phyloP scores from a whole-genome alignment of 2,888 invertebrate species.

The Corythucha ciliata region DNA sequence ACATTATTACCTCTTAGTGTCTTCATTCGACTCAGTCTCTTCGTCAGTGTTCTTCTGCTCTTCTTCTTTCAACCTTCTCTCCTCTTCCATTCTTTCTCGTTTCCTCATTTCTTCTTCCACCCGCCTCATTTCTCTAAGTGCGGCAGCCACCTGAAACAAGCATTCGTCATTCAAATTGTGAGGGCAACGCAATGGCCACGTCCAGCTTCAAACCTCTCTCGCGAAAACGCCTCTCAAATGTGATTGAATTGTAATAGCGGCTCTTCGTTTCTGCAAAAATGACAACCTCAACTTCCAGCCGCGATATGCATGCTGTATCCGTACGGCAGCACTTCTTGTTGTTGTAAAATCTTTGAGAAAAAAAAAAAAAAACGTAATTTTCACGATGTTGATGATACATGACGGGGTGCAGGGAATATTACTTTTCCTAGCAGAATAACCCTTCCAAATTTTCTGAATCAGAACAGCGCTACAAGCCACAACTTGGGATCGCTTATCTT shows the following conservation, averaged over 20 bases:
- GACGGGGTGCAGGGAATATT: neutral
- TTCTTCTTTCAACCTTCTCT: conserved; percentile 46
- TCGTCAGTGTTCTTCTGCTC: conserved; percentile 42
- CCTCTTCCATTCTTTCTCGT: conserved; percentile 63
- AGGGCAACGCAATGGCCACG: no score
- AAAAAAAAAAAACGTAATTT: conserved; percentile 1
- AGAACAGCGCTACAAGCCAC: conserved; percentile 59
- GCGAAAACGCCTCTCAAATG: conserved; percentile 84
- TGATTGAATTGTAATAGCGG: conserved; percentile 75
- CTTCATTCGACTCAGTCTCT: conserved; percentile 47
- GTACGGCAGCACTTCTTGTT: conserved; percentile 57
- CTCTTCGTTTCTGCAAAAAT: conserved; percentile 70
- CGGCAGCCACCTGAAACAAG: conserved; percentile 58
- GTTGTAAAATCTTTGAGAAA: conserved; percentile 52
- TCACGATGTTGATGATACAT: no score
- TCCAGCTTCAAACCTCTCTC: conserved; percentile 65
- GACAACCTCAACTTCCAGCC: conserved; percentile 76
- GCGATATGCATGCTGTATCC: conserved; percentile 70
- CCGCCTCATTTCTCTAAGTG: conserved; percentile 73
- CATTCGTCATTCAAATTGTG: no score
- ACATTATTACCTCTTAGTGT: conserved; percentile 45
- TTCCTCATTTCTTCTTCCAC: conserved; percentile 80
- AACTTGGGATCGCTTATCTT: conserved; percentile 63
- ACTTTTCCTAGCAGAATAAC: conserved; percentile 43
- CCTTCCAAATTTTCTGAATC: conserved; percentile 67